Evolutionary conservation across 2,113 vertebrate genomes (phyloP), one percentile per base, ranked within the genome.

Genomic region (Cathartes aura): DNA sequence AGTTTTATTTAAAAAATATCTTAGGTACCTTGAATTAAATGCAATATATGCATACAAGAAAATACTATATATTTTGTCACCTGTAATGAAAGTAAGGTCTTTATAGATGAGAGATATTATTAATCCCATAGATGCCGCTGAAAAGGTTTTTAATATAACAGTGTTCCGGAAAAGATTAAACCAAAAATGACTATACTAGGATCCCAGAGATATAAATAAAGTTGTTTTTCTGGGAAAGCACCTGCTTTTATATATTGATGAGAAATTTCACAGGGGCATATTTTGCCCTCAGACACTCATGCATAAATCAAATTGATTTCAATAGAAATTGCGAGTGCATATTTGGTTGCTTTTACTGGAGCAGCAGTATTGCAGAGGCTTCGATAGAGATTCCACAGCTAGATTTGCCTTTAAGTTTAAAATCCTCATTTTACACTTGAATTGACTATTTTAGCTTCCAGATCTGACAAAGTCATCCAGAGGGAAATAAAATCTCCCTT

Each of bases 71-170:
- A 47, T 89, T 90, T 89, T 87, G 87, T 91, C 58, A 87, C 53
- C 56, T 92, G 53, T 62, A 86, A 89, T 79, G 73, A 79, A 91
- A 96, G 21, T 53, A 92, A 85, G 34, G 53, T 85, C 83, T 53
- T 85, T 80, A 45, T 36, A 85, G 90, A 89, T 1, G 40, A 74
- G 58, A 96, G 70, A 91, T 89, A 92, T 72, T 92, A 87, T 87
- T 92, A 89, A 92, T 90, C 43, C 76, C 24, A 75, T 62, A 87
- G 91, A 87, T 45, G 32, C 32, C 5, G 20, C 78, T 64, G 70
- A 73, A 89, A 91, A 91, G 43, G 6, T 60, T 97, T 94, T 82
- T 84, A 87, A 95, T 87, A 95, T 70, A 94, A 63, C n/a, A 91
- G 10, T 38, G 30, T 66, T 81, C 60, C 0, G 1, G 73, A 93